phyloP scores from a whole-genome alignment of 2,113 vertebrate species.

The Phrynosoma platyrhinos region DNA sequence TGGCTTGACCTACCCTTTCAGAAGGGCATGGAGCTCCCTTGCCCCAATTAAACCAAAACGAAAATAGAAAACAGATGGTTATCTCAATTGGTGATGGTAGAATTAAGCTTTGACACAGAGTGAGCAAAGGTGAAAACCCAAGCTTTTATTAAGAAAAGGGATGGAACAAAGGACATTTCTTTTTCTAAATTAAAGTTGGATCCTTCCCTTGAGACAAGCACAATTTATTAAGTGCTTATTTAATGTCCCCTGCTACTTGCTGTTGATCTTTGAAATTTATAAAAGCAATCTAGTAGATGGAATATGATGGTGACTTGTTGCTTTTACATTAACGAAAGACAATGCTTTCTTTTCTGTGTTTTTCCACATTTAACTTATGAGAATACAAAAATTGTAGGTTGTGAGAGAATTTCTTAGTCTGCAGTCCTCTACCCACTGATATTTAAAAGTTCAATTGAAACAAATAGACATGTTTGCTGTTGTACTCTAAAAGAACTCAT shows the following conservation, averaged over 20 bases:
- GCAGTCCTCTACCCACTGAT: no score
- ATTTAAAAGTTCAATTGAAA: no score
- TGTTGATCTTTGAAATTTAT: constrained; percentile 2
- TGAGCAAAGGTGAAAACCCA: constrained; percentile 11
- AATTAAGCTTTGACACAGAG: constrained; percentile 24
- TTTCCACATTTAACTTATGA: neutral
- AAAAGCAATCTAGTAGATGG: neutral
- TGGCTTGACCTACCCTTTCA: neutral
- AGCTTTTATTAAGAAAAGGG: neutral
- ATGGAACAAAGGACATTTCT: neutral
- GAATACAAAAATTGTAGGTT: neutral
- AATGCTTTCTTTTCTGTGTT: neutral
- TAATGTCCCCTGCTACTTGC: constrained; percentile 2
- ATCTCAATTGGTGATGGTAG: neutral
- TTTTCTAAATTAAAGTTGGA: constrained; percentile 26
- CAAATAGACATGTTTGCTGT: no score
- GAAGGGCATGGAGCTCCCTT: constrained; percentile 4
- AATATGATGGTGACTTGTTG: constrained; percentile 6
- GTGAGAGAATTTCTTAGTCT: no score
- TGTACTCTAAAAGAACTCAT: neutral
- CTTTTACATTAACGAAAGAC: neutral
- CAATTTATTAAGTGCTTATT: constrained; percentile 20
- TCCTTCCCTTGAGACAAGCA: constrained; percentile 1
- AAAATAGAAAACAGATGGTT: constrained; percentile 32
- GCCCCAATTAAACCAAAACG: constrained; percentile 12